These are phyloP conservation scores for Spodoptera exigua DNA, from an alignment of 2,888 invertebrate genomes.

Conservation along the genomic window DNA sequence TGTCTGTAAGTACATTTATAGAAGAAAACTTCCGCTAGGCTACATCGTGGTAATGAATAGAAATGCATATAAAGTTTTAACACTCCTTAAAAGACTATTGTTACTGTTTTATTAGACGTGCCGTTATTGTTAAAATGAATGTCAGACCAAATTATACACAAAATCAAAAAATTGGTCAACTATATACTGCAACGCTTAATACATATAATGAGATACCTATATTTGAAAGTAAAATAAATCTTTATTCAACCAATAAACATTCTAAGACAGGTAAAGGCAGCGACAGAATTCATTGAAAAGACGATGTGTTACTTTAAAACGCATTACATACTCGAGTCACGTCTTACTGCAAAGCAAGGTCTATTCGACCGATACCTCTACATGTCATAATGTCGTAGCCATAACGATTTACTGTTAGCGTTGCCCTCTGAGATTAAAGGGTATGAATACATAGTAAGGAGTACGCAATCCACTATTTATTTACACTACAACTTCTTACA, in stretches of 20 bases:
- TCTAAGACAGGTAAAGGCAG: constrained; percentile 29
- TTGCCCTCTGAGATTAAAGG: constrained; percentile 52
- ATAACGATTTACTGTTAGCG: constrained; percentile 75
- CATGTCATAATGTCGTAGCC: constrained; percentile 74
- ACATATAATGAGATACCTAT: not conserved
- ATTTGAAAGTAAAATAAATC: constrained; percentile 18
- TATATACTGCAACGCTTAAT: not conserved
- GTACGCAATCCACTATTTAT: constrained; percentile 21
- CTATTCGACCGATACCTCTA: constrained; percentile 76
- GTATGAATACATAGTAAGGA: constrained; percentile 50
- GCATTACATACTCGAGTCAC: constrained; percentile 77
- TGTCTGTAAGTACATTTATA: constrained; percentile 1
- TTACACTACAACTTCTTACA: not conserved
- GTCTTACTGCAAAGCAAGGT: constrained; percentile 77
- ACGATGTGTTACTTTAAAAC: constrained; percentile 65
- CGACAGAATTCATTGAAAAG: constrained; percentile 62
- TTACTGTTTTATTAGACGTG: not conserved
- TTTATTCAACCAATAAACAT: constrained; percentile 26
- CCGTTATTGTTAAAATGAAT: no score
- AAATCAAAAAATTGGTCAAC: not conserved
- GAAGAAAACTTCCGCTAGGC: constrained; percentile 10
- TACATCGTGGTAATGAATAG: not conserved
- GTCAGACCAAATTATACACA: no score
- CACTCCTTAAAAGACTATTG: not conserved
- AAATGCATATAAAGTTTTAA: not conserved